Percentiles rank a stretch among this genome's conserved stretches.
These are phyloP conservation scores for Astreopora myriophthalma DNA, from an alignment of 64 coral and sea anemone genomes.

Conservation along the genomic window DNA sequence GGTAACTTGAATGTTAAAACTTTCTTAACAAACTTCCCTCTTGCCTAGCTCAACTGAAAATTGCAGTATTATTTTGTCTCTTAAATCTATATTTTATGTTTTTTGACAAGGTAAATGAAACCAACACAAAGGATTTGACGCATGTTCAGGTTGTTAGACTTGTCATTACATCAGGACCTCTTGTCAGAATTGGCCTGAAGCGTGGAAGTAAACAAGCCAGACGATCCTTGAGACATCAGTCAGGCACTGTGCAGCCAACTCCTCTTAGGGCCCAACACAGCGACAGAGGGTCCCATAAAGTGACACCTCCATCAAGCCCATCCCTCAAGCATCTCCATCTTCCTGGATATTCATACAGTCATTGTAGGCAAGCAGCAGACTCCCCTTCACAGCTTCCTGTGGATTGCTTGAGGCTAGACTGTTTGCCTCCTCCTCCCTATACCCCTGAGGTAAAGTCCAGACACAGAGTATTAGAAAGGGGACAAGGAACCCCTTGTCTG, in stretches of 20 bases:
- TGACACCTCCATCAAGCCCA: constrained; percentile 41
- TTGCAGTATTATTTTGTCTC: not conserved
- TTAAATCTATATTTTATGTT: not conserved
- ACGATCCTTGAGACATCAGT: not conserved
- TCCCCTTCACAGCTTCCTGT: constrained; percentile 66
- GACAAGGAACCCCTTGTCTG: not conserved
- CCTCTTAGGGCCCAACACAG: constrained; percentile 17
- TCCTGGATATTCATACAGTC: constrained; percentile 32
- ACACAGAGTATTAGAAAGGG: constrained; percentile 62
- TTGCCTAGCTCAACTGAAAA: no score
- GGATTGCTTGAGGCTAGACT: constrained; percentile 22
- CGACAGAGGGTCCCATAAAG: not conserved
- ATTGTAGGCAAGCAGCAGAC: not conserved
- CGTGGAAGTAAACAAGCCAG: not conserved
- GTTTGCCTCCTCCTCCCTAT: constrained; percentile 78
- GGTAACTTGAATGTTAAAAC: no score
- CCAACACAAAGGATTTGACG: constrained; percentile 26
- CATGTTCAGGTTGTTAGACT: constrained; percentile 74
- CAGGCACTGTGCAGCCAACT: constrained; percentile 1
- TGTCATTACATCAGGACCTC: constrained; percentile 58
- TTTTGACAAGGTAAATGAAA: constrained; percentile 52
- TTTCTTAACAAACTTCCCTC: no score
- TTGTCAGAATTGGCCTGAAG: constrained; percentile 48
- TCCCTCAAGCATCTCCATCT: constrained; percentile 10
- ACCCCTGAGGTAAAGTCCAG: constrained; percentile 45